Evolutionary conservation across 2,113 vertebrate genomes (phyloP).

Genomic region (Herpetotheres cachinnans): DNA sequence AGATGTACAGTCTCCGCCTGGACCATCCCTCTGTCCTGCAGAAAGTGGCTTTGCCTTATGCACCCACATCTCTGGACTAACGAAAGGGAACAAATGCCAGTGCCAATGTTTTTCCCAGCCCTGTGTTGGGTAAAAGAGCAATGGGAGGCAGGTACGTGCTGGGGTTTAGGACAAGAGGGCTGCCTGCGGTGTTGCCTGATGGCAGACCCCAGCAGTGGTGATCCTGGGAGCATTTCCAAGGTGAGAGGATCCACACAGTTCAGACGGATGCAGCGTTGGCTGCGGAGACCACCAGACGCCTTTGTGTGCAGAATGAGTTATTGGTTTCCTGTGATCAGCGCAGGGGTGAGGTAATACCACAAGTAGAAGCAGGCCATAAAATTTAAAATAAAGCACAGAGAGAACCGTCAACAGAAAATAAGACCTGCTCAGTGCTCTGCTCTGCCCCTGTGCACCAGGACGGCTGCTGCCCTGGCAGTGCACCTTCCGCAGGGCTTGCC

Average conservation of each 20-base stretch:
- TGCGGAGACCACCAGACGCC: background rate
- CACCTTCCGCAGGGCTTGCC: background rate
- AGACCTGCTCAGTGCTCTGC: background rate
- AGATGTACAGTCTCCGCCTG: background rate
- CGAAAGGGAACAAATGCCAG: background rate
- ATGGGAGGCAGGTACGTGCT: rapidly evolving
- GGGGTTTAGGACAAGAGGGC: background rate
- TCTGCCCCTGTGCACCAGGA: background rate
- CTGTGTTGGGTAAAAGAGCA: background rate
- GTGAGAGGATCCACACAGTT: background rate
- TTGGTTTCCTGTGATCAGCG: rapidly evolving
- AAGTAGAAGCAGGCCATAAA: background rate
- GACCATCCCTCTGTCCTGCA: background rate
- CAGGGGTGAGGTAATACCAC: background rate
- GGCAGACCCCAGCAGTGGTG: background rate
- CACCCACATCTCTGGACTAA: background rate
- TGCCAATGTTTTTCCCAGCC: background rate
- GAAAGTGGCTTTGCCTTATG: background rate
- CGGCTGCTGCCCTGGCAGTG: background rate
- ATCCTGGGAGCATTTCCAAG: background rate
- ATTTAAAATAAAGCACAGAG: background rate
- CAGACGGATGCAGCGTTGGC: background rate
- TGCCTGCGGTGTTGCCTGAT: background rate
- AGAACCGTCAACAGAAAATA: background rate
- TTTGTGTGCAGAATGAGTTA: rapidly evolving